Evolutionary conservation across 2,113 vertebrate species (phyloP).

Genomic region (Halichoeres trimaculatus): DNA sequence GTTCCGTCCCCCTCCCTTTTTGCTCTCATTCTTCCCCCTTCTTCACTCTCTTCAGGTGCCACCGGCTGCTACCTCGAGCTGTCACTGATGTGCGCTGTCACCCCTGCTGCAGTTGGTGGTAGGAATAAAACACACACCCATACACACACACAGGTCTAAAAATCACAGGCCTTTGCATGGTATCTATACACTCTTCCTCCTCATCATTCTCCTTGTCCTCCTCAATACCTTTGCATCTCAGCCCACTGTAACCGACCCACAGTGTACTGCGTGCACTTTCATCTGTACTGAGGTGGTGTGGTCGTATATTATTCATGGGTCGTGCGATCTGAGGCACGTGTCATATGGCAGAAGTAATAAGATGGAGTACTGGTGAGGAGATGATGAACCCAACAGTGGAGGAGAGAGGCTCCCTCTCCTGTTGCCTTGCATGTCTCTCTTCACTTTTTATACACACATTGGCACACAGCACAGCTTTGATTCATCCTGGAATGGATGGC

Average conservation of each 20-base stretch:
- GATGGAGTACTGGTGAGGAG: constrained; percentile 75
- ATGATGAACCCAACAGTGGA: constrained; percentile 67
- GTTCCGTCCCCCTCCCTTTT: constrained; percentile 51
- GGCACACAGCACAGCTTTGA: constrained; percentile 55
- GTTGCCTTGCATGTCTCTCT: constrained; percentile 42
- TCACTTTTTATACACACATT: constrained; percentile 50
- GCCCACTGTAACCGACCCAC: constrained; percentile 74
- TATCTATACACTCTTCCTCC: constrained; percentile 59
- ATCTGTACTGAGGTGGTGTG: constrained; percentile 83
- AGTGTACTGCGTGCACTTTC: constrained; percentile 80
- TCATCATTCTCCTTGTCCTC: constrained; percentile 46
- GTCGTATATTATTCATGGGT: constrained; percentile 88
- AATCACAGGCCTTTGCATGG: constrained; percentile 74
- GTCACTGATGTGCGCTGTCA: constrained; percentile 82
- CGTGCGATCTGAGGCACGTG: constrained; percentile 78
- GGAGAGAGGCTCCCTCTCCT: constrained; percentile 57
- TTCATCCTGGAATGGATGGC: constrained; percentile 57
- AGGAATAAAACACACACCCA: constrained; percentile 53
- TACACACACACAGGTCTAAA: constrained; percentile 37
- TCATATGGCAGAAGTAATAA: constrained; percentile 85
- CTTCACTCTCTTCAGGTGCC: constrained; percentile 85
- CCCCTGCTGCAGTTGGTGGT: constrained; percentile 64
- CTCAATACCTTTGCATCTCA: constrained; percentile 52
- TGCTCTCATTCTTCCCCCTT: constrained; percentile 46
- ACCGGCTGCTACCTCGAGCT: constrained; percentile 79